These are phyloP conservation scores for Schizothorax lantsangensis DNA, from an alignment of 2,797 vertebrate genomes.

Conservation along the genomic window DNA sequence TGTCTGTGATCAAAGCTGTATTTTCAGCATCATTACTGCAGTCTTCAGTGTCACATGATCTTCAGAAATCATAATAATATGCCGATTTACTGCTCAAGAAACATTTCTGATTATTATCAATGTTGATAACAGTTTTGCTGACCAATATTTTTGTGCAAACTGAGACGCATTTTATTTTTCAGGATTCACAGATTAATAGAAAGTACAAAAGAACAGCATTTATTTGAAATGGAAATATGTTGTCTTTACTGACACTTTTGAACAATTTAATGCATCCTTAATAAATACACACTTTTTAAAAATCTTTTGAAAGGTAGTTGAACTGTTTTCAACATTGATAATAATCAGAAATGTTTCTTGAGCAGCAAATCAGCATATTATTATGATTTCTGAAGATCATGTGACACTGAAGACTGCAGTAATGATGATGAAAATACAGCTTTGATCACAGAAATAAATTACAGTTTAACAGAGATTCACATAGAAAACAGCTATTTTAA, in stretches of 20 bases:
- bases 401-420: not conserved
- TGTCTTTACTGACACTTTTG: too few species aligned
- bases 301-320: not conserved
- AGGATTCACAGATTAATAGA: not conserved
- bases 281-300: not conserved
- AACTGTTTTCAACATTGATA: not conserved
- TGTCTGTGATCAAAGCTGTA: too few species aligned
- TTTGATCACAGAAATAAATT: not conserved
- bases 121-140: too few species aligned
- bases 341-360: not conserved
- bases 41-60: not conserved
- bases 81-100: not conserved
- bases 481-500: fast-evolving
- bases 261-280: not conserved
- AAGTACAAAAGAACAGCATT: not conserved
- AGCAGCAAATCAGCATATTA: not conserved
- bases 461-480: not conserved
- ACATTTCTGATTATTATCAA: too few species aligned
- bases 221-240: not conserved
- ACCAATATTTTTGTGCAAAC: too few species aligned
- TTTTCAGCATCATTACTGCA: not conserved
- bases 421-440: not conserved
- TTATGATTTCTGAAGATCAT: not conserved
- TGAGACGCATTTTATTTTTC: not conserved
- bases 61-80: not conserved